Percentiles rank a stretch among this genome's conserved stretches.
Conservation (phyloP, 2,888 invertebrate genomes). For the Horisme vitalbata region DNA sequence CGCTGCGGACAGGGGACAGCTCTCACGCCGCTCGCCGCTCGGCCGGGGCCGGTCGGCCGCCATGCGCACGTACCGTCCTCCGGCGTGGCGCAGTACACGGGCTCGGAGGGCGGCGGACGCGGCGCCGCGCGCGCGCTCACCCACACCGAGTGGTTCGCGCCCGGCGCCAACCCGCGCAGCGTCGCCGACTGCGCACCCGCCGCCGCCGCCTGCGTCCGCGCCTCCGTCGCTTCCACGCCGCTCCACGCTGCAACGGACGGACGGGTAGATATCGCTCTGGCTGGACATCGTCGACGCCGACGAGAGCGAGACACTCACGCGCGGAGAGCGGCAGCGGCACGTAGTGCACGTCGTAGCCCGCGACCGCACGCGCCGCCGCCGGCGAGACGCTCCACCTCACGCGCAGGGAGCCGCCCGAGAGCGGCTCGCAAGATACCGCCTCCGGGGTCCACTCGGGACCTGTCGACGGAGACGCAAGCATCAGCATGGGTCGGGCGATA, state of each 20-base stretch:
- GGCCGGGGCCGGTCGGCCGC: background rate
- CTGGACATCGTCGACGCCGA: too few relatives aligned
- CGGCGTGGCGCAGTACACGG: conserved; percentile 88
- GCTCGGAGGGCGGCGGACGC: conserved; percentile 87
- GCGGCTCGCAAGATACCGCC: conserved; percentile 86
- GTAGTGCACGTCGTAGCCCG: conserved; percentile 91
- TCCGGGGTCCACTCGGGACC: conserved; percentile 88
- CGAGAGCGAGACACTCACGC: conserved; percentile 41
- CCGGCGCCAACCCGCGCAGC: conserved; percentile 88
- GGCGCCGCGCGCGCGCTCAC: conserved; percentile 90
- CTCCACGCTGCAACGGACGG: conserved; percentile 31
- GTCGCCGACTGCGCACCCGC: conserved; percentile 64
- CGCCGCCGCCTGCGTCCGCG: conserved; percentile 24
- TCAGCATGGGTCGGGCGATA: background rate
- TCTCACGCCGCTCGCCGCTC: too few relatives aligned
- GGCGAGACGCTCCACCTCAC: conserved; percentile 86
- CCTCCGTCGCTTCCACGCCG: conserved; percentile 32
- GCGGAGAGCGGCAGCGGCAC: conserved; percentile 69
- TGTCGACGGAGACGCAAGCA: conserved; percentile 41
- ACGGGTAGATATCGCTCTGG: too few relatives aligned
- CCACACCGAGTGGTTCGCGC: conserved; percentile 92
- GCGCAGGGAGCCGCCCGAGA: conserved; percentile 87
- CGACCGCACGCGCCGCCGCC: conserved; percentile 84
- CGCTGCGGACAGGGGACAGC: conserved; percentile 82
- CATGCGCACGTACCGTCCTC: conserved; percentile 86